Conservation (phyloP, 35 echinoderm and acorn worm species). For the Amphiura filiformis region DNA sequence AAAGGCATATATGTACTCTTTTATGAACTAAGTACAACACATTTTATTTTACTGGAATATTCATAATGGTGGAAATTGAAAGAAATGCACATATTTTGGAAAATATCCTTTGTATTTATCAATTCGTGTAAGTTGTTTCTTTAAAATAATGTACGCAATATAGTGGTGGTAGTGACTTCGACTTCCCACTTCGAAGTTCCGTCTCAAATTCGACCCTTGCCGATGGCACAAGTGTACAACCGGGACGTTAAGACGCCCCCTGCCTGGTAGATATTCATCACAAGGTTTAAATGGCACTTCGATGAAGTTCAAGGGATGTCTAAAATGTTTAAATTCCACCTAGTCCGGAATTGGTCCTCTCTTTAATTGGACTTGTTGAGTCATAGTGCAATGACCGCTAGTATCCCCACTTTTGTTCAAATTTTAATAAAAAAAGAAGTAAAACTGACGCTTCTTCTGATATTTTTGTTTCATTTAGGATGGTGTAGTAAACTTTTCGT, state of each 20-base stretch:
- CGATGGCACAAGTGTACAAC: neutral
- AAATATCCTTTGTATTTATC: no score
- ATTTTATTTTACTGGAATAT: no score
- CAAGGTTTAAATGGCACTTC: neutral
- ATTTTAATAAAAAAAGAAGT: neutral
- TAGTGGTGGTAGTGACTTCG: no score
- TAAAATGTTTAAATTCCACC: neutral
- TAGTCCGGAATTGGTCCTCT: neutral
- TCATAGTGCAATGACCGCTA: slow-evolving; percentile 10
- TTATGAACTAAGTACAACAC: no score
- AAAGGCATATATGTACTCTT: no score
- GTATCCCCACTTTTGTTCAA: neutral
- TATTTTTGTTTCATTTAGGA: no score
- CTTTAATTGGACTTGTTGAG: neutral
- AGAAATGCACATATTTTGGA: no score
- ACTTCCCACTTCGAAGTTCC: neutral
- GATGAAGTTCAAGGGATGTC: neutral
- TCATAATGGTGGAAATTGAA: no score
- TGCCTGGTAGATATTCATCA: neutral
- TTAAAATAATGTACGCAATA: no score
- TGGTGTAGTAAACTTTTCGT: no score
- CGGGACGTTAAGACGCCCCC: neutral
- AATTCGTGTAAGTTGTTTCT: no score
- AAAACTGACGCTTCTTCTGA: no score
- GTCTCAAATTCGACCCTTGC: neutral